Evolutionary conservation across 2,797 vertebrate species (phyloP).

Genomic region (Poecilia gillii): DNA sequence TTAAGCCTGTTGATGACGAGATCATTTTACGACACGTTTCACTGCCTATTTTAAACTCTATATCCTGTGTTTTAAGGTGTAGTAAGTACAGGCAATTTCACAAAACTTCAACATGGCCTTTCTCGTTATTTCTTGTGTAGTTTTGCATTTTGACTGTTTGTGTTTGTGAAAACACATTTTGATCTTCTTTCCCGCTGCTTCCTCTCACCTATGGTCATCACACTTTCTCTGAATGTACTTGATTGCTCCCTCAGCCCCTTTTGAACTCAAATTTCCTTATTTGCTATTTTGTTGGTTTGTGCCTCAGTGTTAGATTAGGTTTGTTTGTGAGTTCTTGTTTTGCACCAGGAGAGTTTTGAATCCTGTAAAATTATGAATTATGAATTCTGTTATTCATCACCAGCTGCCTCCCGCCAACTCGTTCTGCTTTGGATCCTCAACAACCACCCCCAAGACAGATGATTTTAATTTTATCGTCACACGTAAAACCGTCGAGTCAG

Average conservation of each 20-base stretch:
- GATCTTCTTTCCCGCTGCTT: neutral
- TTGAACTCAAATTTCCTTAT: neutral
- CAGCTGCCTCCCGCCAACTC: slow-evolving; percentile 3
- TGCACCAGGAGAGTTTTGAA: neutral
- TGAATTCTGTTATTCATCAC: neutral
- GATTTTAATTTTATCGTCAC: slow-evolving; percentile 1
- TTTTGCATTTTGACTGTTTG: neutral
- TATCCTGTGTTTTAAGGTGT: neutral
- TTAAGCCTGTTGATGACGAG: neutral
- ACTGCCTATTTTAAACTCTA: neutral
- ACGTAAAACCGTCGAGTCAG: neutral
- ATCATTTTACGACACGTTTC: neutral
- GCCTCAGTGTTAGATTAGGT: too few relatives aligned
- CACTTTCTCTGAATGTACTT: neutral
- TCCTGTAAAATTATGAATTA: neutral
- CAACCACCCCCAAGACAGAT: neutral
- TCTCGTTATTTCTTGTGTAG: neutral
- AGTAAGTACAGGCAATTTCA: neutral
- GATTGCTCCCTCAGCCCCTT: neutral
- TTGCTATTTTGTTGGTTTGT: neutral
- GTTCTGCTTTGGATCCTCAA: neutral
- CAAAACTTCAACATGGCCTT: neutral
- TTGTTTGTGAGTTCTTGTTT: neutral
- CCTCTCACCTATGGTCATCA: neutral
- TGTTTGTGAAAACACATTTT: neutral